Evolutionary conservation across 1,140 invertebrate species (phyloP).

Genomic region (Drosophila punjabiensis): DNA sequence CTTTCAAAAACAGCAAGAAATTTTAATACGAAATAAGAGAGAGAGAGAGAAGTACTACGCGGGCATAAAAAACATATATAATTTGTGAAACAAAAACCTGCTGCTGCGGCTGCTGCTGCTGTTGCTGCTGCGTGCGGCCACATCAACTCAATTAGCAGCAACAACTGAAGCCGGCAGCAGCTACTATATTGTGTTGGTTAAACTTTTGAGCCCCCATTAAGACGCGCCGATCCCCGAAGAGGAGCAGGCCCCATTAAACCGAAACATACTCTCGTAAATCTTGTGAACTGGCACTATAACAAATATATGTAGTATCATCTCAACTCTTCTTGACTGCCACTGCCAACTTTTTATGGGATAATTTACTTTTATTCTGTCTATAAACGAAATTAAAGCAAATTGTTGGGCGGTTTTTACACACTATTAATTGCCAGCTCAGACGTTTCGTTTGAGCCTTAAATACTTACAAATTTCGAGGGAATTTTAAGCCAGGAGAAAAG

Average conservation of each 20-base stretch:
- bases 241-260: conserved; percentile 26
- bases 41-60: conserved; percentile 31
- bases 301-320: conserved; percentile 25
- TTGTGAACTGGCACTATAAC: conserved; percentile 24
- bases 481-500: conserved; percentile 29
- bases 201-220: conserved; percentile 49
- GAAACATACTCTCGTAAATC: conserved; percentile 41
- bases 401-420: conserved; percentile 29
- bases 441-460: conserved; percentile 11
- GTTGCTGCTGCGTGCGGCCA: conserved; percentile 26
- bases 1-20: conserved; percentile 72
- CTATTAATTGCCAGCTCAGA: conserved; percentile 36
- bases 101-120: conserved; percentile 32
- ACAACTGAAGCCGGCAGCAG: conserved; percentile 5
- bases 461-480: conserved; percentile 24
- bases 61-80: conserved; percentile 48
- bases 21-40: conserved; percentile 42
- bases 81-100: conserved; percentile 55
- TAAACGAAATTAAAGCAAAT: conserved; percentile 50
- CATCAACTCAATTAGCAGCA: conserved; percentile 43
- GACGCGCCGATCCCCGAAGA: background rate
- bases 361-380: conserved; percentile 46
- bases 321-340: background rate
- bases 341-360: conserved; percentile 21
- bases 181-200: conserved; percentile 24